A percentile compares a stretch with the other conserved stretches of the same genome.
Conservation (phyloP, 2,888 invertebrate genomes). For the Cartodere bifasciata region DNA sequence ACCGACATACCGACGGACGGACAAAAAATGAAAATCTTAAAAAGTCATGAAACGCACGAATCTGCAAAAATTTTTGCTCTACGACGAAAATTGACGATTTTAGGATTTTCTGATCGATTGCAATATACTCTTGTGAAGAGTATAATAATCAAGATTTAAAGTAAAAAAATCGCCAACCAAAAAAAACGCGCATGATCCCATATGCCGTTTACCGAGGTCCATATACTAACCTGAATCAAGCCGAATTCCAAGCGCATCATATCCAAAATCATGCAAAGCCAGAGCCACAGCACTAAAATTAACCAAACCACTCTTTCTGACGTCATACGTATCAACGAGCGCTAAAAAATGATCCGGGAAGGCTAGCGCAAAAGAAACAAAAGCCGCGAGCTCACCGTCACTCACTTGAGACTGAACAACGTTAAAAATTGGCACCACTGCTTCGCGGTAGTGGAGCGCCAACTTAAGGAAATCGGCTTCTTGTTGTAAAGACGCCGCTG, state of each 20-base stretch:
- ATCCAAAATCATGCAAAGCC: conserved; percentile 81
- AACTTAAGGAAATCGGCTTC: conserved; percentile 51
- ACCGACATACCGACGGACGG: too few species aligned
- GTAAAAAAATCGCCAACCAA: too few species aligned
- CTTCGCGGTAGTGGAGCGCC: conserved; percentile 53
- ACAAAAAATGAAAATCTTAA: too few species aligned
- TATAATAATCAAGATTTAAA: too few species aligned
- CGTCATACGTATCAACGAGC: conserved; percentile 97
- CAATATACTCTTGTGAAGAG: too few species aligned
- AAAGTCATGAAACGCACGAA: too few species aligned
- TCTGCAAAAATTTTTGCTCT: too few species aligned
- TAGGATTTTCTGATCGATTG: too few species aligned
- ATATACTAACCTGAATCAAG: too few species aligned
- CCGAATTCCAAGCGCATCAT: conserved; percentile 77
- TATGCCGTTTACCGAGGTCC: too few species aligned
- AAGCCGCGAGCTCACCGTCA: conserved; percentile 89
- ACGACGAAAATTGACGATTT: too few species aligned
- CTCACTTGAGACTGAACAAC: conserved; percentile 76
- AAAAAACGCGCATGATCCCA: too few species aligned
- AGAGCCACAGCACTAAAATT: conserved; percentile 95
- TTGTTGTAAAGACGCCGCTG: conserved; percentile 15
- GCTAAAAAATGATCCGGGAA: conserved; percentile 92
- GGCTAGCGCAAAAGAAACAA: conserved; percentile 84
- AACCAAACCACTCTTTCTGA: conserved; percentile 88
- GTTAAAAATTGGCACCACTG: conserved; percentile 55